Percentiles rank a stretch among this genome's conserved stretches.
These are phyloP conservation scores for Bicyclus anynana DNA, from an alignment of 1,140 invertebrate genomes.

Conservation along the genomic window DNA sequence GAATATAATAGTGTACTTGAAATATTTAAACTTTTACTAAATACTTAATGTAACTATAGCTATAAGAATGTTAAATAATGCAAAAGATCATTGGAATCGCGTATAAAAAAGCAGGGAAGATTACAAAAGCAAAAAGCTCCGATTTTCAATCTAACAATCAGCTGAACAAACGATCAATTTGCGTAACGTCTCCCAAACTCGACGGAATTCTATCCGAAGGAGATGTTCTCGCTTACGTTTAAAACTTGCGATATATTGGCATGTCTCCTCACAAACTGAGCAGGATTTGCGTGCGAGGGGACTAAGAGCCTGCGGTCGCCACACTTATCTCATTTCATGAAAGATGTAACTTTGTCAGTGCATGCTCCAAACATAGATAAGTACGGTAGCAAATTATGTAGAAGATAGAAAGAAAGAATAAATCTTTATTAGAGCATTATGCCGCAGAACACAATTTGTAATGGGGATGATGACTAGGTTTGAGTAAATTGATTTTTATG, in stretches of 20 bases:
- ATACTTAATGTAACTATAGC: neutral
- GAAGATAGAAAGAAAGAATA: no score
- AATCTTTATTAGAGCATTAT: no score
- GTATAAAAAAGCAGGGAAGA: slow-evolving; percentile 21
- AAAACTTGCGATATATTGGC: slow-evolving; percentile 54
- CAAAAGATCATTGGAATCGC: slow-evolving; percentile 14
- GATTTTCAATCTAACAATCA: slow-evolving; percentile 61
- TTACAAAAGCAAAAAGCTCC: slow-evolving; percentile 43
- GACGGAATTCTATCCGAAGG: slow-evolving; percentile 40
- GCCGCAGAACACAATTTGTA: no score
- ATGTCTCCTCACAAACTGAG: slow-evolving; percentile 45
- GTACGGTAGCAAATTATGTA: no score
- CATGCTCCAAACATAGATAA: no score
- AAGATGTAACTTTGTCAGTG: no score
- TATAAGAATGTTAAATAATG: slow-evolving; percentile 4
- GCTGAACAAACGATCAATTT: slow-evolving; percentile 63
- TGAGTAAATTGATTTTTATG: no score
- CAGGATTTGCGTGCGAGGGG: slow-evolving; percentile 54
- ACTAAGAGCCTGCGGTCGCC: no score
- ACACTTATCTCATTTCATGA: no score
- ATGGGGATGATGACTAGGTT: no score
- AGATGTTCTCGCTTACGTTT: slow-evolving; percentile 45
- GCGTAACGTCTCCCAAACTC: slow-evolving; percentile 49
- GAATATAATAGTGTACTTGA: no score
- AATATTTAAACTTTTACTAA: neutral